phyloP scores from a whole-genome alignment of 2,113 vertebrate genomes.

The Calcarius ornatus region DNA sequence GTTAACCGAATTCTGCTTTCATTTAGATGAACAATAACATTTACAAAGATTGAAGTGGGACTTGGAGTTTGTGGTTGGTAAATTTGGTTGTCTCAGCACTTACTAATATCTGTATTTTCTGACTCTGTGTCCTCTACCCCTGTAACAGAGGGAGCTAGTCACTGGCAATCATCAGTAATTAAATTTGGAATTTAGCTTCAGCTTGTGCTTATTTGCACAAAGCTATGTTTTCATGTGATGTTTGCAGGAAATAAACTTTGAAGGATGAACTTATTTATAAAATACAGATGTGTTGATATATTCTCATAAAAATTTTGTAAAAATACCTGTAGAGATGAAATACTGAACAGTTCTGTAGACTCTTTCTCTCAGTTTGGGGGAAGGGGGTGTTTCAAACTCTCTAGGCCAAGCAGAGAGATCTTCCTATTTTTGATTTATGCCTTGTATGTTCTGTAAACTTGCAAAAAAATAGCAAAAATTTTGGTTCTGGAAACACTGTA shows the following conservation, averaged over 20 bases:
- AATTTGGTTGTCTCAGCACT: neutral
- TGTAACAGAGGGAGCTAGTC: neutral
- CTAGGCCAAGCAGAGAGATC: neutral
- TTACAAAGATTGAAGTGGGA: neutral
- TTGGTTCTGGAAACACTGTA: neutral
- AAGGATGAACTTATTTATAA: neutral
- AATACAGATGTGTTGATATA: neutral
- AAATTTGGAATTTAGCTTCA: neutral
- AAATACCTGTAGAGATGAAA: neutral
- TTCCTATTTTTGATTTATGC: neutral
- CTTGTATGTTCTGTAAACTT: neutral
- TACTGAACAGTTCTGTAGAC: neutral
- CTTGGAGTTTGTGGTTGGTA: neutral
- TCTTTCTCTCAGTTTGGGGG: neutral
- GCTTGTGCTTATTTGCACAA: neutral
- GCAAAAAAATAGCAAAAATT: neutral
- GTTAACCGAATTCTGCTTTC: neutral
- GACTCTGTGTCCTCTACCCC: neutral
- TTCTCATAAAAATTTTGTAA: neutral
- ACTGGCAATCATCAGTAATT: neutral
- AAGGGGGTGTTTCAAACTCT: neutral
- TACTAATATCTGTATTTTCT: neutral
- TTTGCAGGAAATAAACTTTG: neutral
- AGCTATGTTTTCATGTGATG: neutral
- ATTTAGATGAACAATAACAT: slow-evolving; percentile 3